Conservation (phyloP, 2,888 invertebrate genomes). For the Eurytoma adleriae region DNA sequence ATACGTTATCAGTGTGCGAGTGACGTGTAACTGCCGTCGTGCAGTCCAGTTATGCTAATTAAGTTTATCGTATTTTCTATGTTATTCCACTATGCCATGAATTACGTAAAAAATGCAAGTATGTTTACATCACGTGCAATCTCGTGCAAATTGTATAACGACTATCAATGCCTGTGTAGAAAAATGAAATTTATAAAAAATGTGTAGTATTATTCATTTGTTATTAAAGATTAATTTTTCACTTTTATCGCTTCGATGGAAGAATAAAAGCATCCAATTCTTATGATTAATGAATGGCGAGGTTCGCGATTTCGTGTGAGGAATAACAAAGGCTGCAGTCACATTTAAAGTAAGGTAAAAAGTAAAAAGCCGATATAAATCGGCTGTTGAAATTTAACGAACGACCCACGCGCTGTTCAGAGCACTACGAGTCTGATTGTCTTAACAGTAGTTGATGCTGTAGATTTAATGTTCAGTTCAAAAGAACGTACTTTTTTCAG, state of each 20-base stretch:
- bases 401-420: conserved; percentile 58
- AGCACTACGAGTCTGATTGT: conserved; percentile 74
- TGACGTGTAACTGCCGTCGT: not conserved
- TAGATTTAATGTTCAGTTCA: not conserved
- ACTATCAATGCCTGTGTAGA: conserved; percentile 60
- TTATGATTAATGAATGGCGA: conserved; percentile 7
- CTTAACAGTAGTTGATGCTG: conserved; percentile 73
- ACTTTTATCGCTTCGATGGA: not conserved
- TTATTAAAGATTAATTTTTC: conserved; percentile 22
- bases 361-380: not conserved
- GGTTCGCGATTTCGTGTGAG: not conserved
- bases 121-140: conserved; percentile 53
- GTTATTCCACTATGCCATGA: conserved; percentile 41
- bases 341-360: not conserved
- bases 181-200: conserved; percentile 65
- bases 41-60: not conserved
- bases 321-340: not conserved
- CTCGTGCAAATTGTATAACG: conserved; percentile 55
- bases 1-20: not conserved
- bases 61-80: not conserved
- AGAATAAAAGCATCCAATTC: not conserved
- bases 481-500: no score
- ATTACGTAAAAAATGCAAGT: conserved; percentile 45
- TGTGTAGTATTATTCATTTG: conserved; percentile 28
- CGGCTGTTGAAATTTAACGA: conserved; percentile 13